These are phyloP conservation scores for Danio albolineatus DNA, from an alignment of 2,797 vertebrate genomes.

Conservation along the genomic window DNA sequence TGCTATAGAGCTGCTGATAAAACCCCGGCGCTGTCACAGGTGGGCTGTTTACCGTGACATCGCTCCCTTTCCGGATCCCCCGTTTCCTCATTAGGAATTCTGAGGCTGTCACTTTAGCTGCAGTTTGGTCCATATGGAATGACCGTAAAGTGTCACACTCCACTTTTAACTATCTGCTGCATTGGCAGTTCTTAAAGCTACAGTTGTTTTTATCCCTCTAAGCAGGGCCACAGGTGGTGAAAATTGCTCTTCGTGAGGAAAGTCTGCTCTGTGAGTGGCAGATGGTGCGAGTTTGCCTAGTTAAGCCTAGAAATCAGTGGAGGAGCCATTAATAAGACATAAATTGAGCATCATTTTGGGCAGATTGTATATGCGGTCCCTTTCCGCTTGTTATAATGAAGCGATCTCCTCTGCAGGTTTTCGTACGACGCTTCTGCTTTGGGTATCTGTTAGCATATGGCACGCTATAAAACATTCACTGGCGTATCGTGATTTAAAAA, in stretches of 20 bases:
- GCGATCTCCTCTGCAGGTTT: slow-evolving; percentile 24
- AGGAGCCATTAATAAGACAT: slow-evolving; percentile 53
- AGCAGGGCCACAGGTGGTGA: slow-evolving; percentile 36
- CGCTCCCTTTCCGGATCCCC: slow-evolving; percentile 9
- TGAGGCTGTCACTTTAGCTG: slow-evolving; percentile 29
- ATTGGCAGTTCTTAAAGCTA: slow-evolving; percentile 47
- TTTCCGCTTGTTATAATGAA: slow-evolving; percentile 53
- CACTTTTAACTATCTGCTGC: slow-evolving; percentile 37
- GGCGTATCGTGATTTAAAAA: slow-evolving; percentile 1
- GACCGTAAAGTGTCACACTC: slow-evolving; percentile 20
- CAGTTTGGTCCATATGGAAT: slow-evolving; percentile 24
- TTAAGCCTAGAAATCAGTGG: slow-evolving; percentile 59
- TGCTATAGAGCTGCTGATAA: slow-evolving; percentile 26
- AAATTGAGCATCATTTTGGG: slow-evolving; percentile 51
- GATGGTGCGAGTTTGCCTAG: slow-evolving; percentile 59
- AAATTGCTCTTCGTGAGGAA: not conserved
- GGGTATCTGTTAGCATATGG: not conserved
- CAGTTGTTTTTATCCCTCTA: slow-evolving; percentile 31
- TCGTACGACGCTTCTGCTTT: not conserved
- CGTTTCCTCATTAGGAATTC: slow-evolving; percentile 48
- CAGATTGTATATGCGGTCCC: slow-evolving; percentile 47
- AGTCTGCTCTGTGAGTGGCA: slow-evolving; percentile 48
- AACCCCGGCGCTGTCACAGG: slow-evolving; percentile 45
- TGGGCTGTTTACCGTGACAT: slow-evolving; percentile 36
- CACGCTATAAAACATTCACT: slow-evolving; percentile 1